Evolutionary conservation across 1,140 invertebrate genomes (phyloP).

Genomic region (Microplitis demolitor): DNA sequence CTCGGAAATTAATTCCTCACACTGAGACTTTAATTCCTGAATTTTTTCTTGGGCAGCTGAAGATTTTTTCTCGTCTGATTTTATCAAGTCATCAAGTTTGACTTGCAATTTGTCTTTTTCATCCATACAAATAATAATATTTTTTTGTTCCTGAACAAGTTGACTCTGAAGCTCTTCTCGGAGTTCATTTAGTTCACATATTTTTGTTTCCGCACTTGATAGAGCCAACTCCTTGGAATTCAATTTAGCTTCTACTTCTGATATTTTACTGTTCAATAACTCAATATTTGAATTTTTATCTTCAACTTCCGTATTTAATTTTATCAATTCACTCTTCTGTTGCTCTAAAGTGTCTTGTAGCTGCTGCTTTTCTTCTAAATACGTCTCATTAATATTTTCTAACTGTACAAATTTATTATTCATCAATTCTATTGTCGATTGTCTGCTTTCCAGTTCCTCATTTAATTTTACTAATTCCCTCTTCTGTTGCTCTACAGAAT

Average conservation of each 20-base stretch:
- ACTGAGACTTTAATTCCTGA: background rate
- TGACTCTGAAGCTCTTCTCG: conserved; percentile 27
- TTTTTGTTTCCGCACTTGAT: background rate
- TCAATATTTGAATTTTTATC: background rate
- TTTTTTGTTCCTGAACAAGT: conserved; percentile 9
- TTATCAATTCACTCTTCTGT: background rate
- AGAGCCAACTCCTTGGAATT: background rate
- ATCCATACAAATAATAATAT: background rate
- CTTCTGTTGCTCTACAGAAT: no score
- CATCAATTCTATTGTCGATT: no score
- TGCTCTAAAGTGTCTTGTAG: background rate
- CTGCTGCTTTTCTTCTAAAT: background rate
- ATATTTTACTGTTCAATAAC: background rate
- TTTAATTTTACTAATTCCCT: no score
- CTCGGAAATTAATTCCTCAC: background rate
- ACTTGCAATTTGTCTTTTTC: conserved; percentile 16
- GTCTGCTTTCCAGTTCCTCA: no score
- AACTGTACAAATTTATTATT: background rate
- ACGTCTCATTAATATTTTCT: background rate
- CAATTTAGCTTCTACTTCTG: background rate
- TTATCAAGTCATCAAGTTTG: background rate
- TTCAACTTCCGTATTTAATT: background rate
- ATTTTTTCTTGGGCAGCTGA: background rate
- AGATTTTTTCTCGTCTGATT: background rate
- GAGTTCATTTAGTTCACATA: conserved; percentile 26